Conservation (phyloP, 2,113 vertebrate genomes). For the Puffinus mauretanicus region DNA sequence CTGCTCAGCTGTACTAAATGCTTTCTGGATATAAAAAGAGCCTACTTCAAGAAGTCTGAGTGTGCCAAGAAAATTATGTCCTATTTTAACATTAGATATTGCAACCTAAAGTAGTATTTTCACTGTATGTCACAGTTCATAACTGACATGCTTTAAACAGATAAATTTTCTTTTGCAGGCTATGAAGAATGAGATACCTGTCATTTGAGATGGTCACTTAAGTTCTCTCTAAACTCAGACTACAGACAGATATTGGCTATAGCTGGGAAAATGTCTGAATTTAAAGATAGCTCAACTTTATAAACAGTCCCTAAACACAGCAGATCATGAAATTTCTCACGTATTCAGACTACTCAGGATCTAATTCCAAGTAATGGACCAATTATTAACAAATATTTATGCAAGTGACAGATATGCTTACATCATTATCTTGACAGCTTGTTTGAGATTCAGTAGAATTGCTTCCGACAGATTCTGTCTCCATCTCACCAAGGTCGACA, state of each 20-base stretch:
- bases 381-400: not conserved
- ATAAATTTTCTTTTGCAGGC: not conserved
- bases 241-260: not conserved
- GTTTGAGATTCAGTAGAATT: slow-evolving; percentile 70
- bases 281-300: not conserved
- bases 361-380: not conserved
- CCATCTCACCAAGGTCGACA: slow-evolving; percentile 87
- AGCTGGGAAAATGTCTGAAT: not conserved
- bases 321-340: not conserved
- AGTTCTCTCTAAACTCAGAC: not conserved
- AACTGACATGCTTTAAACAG: not conserved
- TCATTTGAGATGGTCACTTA: not conserved
- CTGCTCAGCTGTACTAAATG: not conserved
- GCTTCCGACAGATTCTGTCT: slow-evolving; percentile 81
- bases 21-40: not conserved
- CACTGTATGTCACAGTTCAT: not conserved
- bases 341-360: not conserved
- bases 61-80: not conserved
- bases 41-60: not conserved
- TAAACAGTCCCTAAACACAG: not conserved
- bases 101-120: not conserved
- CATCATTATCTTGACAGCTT: slow-evolving; percentile 63
- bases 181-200: not conserved
- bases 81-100: not conserved
- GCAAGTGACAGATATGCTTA: slow-evolving; percentile 21